Conservation (phyloP, 2,113 vertebrate genomes). For the Sturnus vulgaris region DNA sequence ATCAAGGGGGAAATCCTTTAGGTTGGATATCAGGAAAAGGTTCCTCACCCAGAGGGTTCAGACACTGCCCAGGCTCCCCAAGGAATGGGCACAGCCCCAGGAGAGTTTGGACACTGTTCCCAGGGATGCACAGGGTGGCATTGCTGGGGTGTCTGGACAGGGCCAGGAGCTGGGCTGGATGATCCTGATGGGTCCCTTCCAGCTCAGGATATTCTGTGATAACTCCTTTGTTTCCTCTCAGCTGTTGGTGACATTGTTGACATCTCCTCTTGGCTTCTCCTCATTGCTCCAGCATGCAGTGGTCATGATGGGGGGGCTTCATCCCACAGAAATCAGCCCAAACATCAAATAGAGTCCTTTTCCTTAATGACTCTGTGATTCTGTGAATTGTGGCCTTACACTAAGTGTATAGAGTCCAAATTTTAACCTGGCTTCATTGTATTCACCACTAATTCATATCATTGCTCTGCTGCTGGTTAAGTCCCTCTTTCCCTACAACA, state of each 20-base stretch:
- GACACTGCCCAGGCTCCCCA: not conserved
- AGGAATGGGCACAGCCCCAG: not conserved
- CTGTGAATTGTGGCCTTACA: too few species aligned
- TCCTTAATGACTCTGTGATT: too few species aligned
- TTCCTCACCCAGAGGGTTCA: fast-evolving
- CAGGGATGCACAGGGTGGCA: too few species aligned
- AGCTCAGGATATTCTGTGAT: not conserved
- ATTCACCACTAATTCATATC: not conserved
- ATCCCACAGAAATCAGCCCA: not conserved
- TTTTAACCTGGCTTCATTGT: not conserved
- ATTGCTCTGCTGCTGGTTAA: not conserved
- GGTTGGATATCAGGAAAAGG: not conserved
- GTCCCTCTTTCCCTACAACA: not conserved
- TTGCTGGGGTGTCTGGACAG: not conserved
- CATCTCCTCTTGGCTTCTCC: not conserved
- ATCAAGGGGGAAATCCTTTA: not conserved
- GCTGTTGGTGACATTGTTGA: not conserved
- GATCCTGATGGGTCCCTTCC: not conserved
- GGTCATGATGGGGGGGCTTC: fast-evolving
- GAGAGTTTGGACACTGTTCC: fast-evolving
- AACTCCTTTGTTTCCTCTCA: not conserved
- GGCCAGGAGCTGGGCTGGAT: fast-evolving
- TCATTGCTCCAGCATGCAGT: fast-evolving
- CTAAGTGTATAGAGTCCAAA: not conserved
- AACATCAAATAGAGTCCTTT: not conserved